phyloP scores from a whole-genome alignment of 2,888 invertebrate species.

The Tetranychus truncatus region DNA sequence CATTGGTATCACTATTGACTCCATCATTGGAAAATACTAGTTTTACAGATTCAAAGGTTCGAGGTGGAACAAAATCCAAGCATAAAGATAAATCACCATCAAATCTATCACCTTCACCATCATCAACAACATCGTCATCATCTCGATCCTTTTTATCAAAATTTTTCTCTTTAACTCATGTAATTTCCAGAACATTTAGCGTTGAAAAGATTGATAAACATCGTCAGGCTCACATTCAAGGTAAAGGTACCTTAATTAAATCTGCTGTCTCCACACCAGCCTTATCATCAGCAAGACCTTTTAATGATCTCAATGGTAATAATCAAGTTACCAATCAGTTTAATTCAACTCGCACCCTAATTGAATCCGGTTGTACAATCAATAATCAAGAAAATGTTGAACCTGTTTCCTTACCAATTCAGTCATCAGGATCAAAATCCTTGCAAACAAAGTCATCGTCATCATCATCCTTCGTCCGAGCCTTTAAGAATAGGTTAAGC shows the following conservation, averaged over 20 bases:
- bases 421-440: neutral
- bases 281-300: neutral
- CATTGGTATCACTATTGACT: neutral
- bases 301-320: neutral
- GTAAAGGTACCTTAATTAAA: conserved; percentile 1
- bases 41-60: neutral
- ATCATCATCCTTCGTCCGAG: neutral
- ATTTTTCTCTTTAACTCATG: conserved; percentile 12
- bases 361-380: neutral
- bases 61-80: neutral
- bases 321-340: neutral
- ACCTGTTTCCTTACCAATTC: neutral
- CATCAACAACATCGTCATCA: neutral
- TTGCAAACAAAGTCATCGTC: neutral
- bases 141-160: neutral
- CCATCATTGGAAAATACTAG: neutral
- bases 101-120: neutral
- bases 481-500: conserved; percentile 1
- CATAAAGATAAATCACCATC: neutral
- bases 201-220: conserved; percentile 7
- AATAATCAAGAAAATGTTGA: neutral
- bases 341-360: neutral
- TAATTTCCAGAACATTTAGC: conserved; percentile 5
- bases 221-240: neutral
- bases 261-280: neutral